These are phyloP conservation scores for Rana temporaria DNA, from an alignment of 2,113 vertebrate species.

Conservation along the genomic window DNA sequence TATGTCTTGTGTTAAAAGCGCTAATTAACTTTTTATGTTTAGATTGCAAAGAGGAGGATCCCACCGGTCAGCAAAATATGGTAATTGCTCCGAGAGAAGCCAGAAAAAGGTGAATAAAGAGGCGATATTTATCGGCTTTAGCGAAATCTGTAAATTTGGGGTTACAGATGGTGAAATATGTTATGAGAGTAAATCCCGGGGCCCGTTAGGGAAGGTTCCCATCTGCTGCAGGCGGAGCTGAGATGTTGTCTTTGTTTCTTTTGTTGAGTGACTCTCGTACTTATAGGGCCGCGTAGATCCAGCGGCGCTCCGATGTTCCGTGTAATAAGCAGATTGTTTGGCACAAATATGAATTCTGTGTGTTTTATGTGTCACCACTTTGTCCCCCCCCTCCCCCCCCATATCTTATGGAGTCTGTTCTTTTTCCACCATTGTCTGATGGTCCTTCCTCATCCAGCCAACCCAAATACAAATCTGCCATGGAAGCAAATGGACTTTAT, in stretches of 20 bases:
- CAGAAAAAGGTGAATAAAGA: not conserved
- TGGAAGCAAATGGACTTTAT: not conserved
- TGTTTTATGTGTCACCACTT: not conserved
- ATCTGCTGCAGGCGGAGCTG: conserved; percentile 21
- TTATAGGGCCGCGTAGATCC: not conserved
- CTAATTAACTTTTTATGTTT: conserved; percentile 42
- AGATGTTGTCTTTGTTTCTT: not conserved
- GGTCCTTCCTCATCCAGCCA: conserved; percentile 11
- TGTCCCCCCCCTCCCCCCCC: not conserved
- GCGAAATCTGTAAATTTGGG: conserved; percentile 1
- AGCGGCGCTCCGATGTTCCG: conserved; percentile 9
- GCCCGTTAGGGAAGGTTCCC: conserved; percentile 13
- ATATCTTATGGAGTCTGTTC: conserved; percentile 20
- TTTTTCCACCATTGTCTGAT: conserved; percentile 21
- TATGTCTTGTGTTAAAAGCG: conserved; percentile 8
- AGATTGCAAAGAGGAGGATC: not conserved
- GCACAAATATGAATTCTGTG: not conserved
- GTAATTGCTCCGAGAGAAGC: conserved; percentile 11
- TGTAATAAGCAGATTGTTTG: conserved; percentile 10
- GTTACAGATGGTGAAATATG: conserved; percentile 37
- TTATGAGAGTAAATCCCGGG: conserved; percentile 7
- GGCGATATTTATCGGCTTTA: not conserved
- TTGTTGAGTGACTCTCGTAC: conserved; percentile 15
- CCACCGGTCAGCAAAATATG: not conserved
- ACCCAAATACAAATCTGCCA: not conserved